Evolutionary conservation across 2,888 invertebrate genomes (phyloP).

Genomic region (Orthosia gracilis): DNA sequence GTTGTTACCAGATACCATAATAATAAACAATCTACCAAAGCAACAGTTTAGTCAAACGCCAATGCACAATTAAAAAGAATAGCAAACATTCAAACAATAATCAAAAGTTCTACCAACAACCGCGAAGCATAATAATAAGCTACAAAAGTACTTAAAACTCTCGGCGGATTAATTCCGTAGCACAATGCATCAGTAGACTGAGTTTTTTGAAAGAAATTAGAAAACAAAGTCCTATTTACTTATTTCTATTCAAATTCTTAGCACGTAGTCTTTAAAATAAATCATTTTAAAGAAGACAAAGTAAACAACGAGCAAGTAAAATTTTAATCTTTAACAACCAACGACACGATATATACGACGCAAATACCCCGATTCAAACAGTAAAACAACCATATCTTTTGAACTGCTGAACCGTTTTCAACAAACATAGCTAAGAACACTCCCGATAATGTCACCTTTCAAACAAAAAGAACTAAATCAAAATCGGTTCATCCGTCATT

Average conservation of each 20-base stretch:
- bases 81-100: constrained; percentile 17
- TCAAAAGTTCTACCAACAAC: constrained; percentile 10
- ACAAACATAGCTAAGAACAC: too few relatives aligned
- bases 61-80: constrained; percentile 24
- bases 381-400: too few relatives aligned
- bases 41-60: constrained; percentile 12
- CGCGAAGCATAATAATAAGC: constrained; percentile 18
- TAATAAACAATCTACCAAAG: not conserved
- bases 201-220: constrained; percentile 25
- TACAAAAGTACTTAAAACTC: constrained; percentile 13
- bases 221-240: constrained; percentile 2
- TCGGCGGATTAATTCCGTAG: constrained; percentile 7
- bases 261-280: too few relatives aligned
- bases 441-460: too few relatives aligned
- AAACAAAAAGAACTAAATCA: too few relatives aligned
- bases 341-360: too few relatives aligned
- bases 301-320: too few relatives aligned
- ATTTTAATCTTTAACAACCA: too few relatives aligned
- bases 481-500: too few relatives aligned
- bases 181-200: constrained; percentile 13
- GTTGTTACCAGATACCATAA: not conserved
- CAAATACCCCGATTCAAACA: too few relatives aligned
- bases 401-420: too few relatives aligned
- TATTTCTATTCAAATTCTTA: not conserved
- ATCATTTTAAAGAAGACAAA: too few relatives aligned